Base-by-base conservation (phyloP, 1,140 invertebrate genomes). In the Caenorhabditis brenneri region DNA sequence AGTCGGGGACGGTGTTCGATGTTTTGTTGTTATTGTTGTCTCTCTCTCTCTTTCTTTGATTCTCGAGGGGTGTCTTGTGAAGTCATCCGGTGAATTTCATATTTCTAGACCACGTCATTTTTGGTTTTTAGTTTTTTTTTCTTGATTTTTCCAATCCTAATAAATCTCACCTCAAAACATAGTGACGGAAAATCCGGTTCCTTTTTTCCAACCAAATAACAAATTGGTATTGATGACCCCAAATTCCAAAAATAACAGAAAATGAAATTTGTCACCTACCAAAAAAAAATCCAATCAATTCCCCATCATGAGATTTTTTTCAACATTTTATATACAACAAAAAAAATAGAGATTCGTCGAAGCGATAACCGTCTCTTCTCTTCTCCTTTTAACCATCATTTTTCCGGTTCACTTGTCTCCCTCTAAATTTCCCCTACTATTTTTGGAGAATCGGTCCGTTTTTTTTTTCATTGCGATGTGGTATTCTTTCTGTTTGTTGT, bases 301-400 rank as follows among this genome's bases (percentile, higher is more conserved):
- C 24, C 22, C 22, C 22, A n/a, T n/a, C 48, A 51, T 19, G 16
- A 46, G 1, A 2, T 2, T 53, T 24, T n/a, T 53, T 53, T n/a
- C n/a, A n/a, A n/a, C n/a, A n/a, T n/a, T n/a, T n/a, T n/a, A n/a
- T n/a, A n/a, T n/a, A n/a, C 49, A 6, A 5, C 53, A 1, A 22
- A 16, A 65, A 65, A 65, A 55, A n/a, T 7, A 51, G 49, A 55
- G 53, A 55, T 55, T 55, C 53, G 53, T 55, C 53, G 53, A 55
- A 27, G 53, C 53, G 53, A 55, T 55, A 55, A 55, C 22, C 19
- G 15, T 51, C 48, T 10, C 12, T 15, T 58, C n/a, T n/a, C n/a
- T 27, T 29, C 22, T 24, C 53, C 39, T 31, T 15, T 16, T 24
- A 3, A 10, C 16, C 22, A 29, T 29, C 53, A 58, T 36, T 33